These are phyloP conservation scores for Siniperca obscura DNA, from an alignment of 2,797 vertebrate genomes.

Conservation along the genomic window DNA sequence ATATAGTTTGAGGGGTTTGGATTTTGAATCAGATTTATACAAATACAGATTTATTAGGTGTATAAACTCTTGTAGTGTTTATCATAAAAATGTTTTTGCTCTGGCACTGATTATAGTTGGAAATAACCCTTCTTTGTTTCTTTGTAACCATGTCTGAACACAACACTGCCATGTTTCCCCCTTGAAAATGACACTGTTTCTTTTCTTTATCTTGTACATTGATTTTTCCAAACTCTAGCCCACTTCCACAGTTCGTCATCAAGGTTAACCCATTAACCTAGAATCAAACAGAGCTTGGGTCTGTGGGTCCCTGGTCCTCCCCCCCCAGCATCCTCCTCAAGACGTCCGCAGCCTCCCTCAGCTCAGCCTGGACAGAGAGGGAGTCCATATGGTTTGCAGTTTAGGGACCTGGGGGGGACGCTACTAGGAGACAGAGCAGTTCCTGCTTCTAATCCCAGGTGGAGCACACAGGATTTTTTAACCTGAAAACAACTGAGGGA, in stretches of 20 bases:
- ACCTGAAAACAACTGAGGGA: conserved; percentile 33
- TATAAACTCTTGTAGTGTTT: conserved; percentile 6
- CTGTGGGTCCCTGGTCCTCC: conserved; percentile 45
- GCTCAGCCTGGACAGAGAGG: conserved; percentile 27
- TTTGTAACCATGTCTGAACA: conserved; percentile 2
- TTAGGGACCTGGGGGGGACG: conserved; percentile 55
- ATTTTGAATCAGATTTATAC: conserved; percentile 24
- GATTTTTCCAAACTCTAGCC: conserved; percentile 56
- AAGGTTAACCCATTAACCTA: conserved; percentile 69
- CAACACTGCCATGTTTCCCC: neutral
- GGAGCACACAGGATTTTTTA: conserved; percentile 47
- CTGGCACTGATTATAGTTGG: conserved; percentile 1
- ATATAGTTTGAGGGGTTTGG: conserved; percentile 16
- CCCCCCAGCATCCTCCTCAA: conserved; percentile 62
- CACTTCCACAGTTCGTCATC: conserved; percentile 59
- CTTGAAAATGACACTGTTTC: conserved; percentile 30
- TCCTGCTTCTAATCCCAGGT: conserved; percentile 71
- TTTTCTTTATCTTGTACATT: conserved; percentile 43
- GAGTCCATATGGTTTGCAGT: conserved; percentile 77
- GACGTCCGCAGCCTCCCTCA: conserved; percentile 48
- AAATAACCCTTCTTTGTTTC: conserved; percentile 36
- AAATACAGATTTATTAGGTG: conserved; percentile 34
- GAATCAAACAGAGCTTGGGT: conserved; percentile 64
- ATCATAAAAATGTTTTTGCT: conserved; percentile 8
- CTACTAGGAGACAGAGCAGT: conserved; percentile 59